A percentile compares a stretch with the other conserved stretches of the same genome.
Evolutionary conservation across 2,888 invertebrate species (phyloP).

Genomic region (Carpatolechia fugitivella): DNA sequence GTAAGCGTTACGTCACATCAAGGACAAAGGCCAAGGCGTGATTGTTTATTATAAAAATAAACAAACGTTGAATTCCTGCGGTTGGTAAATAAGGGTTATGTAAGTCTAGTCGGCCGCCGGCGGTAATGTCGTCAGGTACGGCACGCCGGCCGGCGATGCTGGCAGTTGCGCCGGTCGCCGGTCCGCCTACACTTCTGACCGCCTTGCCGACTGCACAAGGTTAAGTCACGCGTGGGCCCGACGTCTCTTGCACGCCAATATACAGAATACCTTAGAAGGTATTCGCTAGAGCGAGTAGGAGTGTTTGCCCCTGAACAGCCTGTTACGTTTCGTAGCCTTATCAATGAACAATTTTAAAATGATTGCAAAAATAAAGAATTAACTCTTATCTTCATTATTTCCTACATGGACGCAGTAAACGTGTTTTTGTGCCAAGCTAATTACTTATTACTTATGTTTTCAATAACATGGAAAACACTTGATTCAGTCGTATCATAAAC

Average conservation of each 20-base stretch:
- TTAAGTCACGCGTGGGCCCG: slow-evolving; percentile 58
- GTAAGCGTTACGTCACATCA: slow-evolving; percentile 3
- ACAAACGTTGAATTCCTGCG: slow-evolving; percentile 18
- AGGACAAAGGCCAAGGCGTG: slow-evolving; percentile 2
- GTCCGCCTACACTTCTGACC: slow-evolving; percentile 60
- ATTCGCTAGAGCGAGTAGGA: too few species aligned
- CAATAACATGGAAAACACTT: background rate
- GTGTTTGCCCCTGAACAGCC: background rate
- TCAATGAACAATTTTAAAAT: background rate
- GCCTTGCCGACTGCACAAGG: slow-evolving; percentile 64
- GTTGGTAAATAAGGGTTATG: slow-evolving; percentile 51
- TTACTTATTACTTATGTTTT: background rate
- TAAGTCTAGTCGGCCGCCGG: slow-evolving; percentile 50
- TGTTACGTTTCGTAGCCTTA: background rate
- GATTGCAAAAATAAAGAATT: background rate
- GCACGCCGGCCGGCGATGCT: slow-evolving; percentile 26
- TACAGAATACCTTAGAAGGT: background rate
- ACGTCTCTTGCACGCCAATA: slow-evolving; percentile 48
- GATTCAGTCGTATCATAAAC: background rate
- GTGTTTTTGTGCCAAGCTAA: background rate
- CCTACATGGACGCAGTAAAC: background rate
- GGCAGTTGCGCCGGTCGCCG: too few species aligned
- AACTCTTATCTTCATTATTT: slow-evolving; percentile 9
- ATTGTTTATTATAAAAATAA: slow-evolving; percentile 8
- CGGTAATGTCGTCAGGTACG: slow-evolving; percentile 28